Evolutionary conservation across 2,797 vertebrate species (phyloP).

Genomic region (Coilia nasus): DNA sequence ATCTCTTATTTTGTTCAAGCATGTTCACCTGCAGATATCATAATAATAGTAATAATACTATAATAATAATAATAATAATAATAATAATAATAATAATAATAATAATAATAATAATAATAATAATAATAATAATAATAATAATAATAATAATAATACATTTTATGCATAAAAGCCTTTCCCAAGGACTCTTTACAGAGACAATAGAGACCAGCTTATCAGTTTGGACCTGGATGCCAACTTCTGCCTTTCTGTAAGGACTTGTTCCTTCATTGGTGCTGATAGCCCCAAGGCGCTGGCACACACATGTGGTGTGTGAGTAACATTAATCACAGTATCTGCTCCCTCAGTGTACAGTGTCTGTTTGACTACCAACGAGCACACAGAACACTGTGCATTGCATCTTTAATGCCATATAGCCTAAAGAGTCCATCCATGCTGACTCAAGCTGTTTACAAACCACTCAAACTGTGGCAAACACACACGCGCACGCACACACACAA

Average conservation of each 20-base stretch:
- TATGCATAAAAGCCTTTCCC: no score
- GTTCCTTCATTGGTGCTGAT: not conserved
- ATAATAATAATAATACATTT: not conserved
- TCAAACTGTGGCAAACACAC: not conserved
- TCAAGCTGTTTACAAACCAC: not conserved
- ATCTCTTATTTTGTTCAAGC: no score
- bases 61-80: no score
- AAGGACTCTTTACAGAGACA: no score
- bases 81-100: no score
- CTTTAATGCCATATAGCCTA: not conserved
- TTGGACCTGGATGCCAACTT: not conserved
- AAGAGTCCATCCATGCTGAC: not conserved
- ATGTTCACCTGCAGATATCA: no score
- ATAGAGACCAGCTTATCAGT: not conserved
- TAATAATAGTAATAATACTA: no score
- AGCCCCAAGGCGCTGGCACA: not conserved
- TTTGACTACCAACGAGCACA: not conserved
- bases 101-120: no score
- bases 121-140: no score
- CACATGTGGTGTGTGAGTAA: not conserved
- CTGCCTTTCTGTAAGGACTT: not conserved
- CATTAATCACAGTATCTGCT: not conserved
- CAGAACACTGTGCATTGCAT: not conserved
- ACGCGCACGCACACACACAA: conserved; percentile 5
- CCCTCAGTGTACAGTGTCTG: not conserved